Percentiles rank a stretch among this genome's conserved stretches.
These are phyloP conservation scores for Heliconius nattereri DNA, from an alignment of 1,140 invertebrate species.

Conservation along the genomic window DNA sequence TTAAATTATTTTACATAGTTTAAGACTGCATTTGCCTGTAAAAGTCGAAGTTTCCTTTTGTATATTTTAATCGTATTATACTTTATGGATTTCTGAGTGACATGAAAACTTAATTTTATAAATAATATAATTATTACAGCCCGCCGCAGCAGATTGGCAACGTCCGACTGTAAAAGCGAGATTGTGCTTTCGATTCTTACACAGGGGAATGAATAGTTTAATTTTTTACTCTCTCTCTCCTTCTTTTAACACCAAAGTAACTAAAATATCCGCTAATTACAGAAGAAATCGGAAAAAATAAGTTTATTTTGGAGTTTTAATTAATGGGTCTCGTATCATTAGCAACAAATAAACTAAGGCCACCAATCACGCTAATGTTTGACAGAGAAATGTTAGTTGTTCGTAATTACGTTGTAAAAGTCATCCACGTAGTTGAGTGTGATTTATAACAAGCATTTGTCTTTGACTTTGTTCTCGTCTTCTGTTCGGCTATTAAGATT, in stretches of 20 bases:
- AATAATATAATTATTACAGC: not conserved
- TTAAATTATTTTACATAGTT: constrained; percentile 20
- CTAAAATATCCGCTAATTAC: not conserved
- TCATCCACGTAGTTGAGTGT: constrained; percentile 38
- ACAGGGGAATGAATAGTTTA: too few species aligned
- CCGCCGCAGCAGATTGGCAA: not conserved
- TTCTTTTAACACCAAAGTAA: not conserved
- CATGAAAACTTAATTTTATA: not conserved
- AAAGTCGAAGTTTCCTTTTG: constrained; percentile 4
- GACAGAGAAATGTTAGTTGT: constrained; percentile 37
- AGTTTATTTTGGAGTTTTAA: constrained; percentile 14
- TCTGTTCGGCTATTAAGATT: constrained; percentile 30
- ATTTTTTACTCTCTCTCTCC: too few species aligned
- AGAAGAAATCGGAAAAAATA: not conserved
- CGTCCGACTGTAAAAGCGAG: too few species aligned
- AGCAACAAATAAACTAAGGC: constrained; percentile 32
- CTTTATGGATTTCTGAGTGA: constrained; percentile 1
- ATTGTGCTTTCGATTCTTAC: too few species aligned
- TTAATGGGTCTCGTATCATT: constrained; percentile 22
- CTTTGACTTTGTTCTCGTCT: constrained; percentile 36
- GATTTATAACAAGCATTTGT: constrained; percentile 44
- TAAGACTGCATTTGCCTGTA: constrained; percentile 5
- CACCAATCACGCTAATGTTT: constrained; percentile 44
- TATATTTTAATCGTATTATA: constrained; percentile 7
- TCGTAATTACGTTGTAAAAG: constrained; percentile 46